Percentiles rank a stretch among this genome's conserved stretches.
Evolutionary conservation across 2,113 vertebrate genomes (phyloP).

Genomic region (Blennius ocellaris): DNA sequence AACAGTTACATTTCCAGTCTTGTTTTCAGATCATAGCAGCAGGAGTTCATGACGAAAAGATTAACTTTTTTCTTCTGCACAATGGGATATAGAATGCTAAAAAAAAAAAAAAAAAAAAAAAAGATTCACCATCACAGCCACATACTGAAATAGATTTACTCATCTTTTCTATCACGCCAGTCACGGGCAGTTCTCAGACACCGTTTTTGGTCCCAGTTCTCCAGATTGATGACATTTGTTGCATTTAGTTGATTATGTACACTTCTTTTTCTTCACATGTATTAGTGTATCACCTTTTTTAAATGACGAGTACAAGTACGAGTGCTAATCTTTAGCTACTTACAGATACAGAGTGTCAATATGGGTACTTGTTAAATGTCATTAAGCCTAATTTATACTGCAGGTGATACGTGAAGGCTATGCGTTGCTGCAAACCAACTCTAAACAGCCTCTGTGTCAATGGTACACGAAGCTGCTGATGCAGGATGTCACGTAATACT

Average conservation of each 20-base stretch:
- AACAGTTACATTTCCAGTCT: constrained; percentile 27
- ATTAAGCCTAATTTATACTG: too few relatives aligned
- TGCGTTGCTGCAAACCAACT: background rate
- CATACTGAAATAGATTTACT: constrained; percentile 33
- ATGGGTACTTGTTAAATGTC: too few relatives aligned
- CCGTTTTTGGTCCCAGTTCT: background rate
- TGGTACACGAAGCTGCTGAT: background rate
- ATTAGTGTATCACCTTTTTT: too few relatives aligned
- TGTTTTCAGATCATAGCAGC: constrained; percentile 24
- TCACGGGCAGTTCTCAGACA: constrained; percentile 31
- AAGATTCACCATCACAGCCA: constrained; percentile 17
- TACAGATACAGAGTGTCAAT: too few relatives aligned
- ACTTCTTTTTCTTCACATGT: background rate
- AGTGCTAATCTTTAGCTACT: too few relatives aligned
- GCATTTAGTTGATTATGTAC: background rate
- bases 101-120: too few relatives aligned
- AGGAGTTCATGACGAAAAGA: constrained; percentile 8
- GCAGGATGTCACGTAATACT: too few relatives aligned
- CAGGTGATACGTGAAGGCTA: too few relatives aligned
- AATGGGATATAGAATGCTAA: constrained; percentile 8
- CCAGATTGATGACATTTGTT: background rate
- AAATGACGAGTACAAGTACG: too few relatives aligned
- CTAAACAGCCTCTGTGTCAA: background rate
- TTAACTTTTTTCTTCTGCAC: background rate
- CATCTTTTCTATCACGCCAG: constrained; percentile 16